Base-by-base conservation (phyloP, 2,113 vertebrate species). In the Phycodurus eques region DNA sequence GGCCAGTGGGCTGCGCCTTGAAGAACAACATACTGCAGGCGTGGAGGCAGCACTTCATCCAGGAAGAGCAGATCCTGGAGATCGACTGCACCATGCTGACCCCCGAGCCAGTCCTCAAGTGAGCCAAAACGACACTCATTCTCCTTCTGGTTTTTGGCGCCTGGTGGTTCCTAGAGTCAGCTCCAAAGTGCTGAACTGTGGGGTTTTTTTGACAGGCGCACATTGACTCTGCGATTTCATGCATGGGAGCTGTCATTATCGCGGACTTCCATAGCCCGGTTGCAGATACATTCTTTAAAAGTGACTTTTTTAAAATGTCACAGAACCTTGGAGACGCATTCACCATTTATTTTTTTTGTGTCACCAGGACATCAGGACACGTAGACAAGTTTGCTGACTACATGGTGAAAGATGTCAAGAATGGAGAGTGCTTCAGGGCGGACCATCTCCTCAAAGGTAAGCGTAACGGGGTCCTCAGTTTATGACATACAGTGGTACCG, bases 81-180 rank as follows among this genome's bases (percentile, higher is more conserved):
- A 97, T 99, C 0, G 98, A 99, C 87, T 99, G 97, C 87, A 99
- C 98, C 78, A 98, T 99, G 96, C 94, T 99, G 49, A 99, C 98
- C 0, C 98, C 98, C 0, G 98, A 99, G 74, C 72, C 95, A 0
- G 97, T 99, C 73, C 93, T 99, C 78, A 98, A 96, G 97, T 99
- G 92, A 81, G 91, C 86, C 22, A 13, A 53, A 39, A 33, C 13
- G 0, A 31, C 22, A 27, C 56, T 8, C 33, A 12, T 22, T 56
- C 15, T 27, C 4, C 43, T 53, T 43, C 3, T 70, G n/a, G 57
- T 17, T 68, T 31, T 27, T 35, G 62, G 11, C 71, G 88, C 89
- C 84, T 88, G 47, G 88, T 91, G 90, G 86, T 70, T 89, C 77
- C 77, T 62, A 19, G 72, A 80, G 78, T 79, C 74, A 0, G 39